These are phyloP conservation scores for Dione juno DNA, from an alignment of 2,888 invertebrate genomes.

Conservation along the genomic window DNA sequence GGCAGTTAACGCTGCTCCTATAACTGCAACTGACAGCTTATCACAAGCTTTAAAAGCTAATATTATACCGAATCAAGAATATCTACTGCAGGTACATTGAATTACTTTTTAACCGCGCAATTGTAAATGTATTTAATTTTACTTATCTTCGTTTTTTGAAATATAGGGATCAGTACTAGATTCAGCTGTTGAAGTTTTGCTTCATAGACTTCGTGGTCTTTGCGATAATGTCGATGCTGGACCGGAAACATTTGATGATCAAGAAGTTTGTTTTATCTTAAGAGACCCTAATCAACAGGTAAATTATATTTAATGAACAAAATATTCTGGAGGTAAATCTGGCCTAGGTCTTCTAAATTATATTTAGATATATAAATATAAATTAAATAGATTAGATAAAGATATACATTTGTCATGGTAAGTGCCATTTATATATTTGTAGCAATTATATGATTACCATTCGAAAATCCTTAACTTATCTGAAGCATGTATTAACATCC, in stretches of 20 bases:
- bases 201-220: conserved; percentile 94
- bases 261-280: conserved; percentile 94
- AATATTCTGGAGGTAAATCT: too few species aligned
- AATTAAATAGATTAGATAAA: too few species aligned
- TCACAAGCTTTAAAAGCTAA: conserved; percentile 91
- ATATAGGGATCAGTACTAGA: conserved; percentile 94
- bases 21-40: conserved; percentile 89
- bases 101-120: not conserved
- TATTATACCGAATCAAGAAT: conserved; percentile 96
- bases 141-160: not conserved
- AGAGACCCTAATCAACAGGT: conserved; percentile 86
- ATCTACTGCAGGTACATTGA: conserved; percentile 85
- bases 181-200: conserved; percentile 93
- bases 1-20: conserved; percentile 76
- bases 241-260: conserved; percentile 96
- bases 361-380: too few species aligned
- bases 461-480: not conserved
- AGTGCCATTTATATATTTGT: too few species aligned
- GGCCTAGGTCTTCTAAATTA: too few species aligned
- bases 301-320: conserved; percentile 25
- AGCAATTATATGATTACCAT: not conserved
- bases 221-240: conserved; percentile 96
- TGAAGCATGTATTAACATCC: not conserved
- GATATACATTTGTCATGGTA: too few species aligned
- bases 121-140: too few species aligned